Base-by-base conservation (phyloP, 2,888 invertebrate species). In the Drosophila mimetica region DNA sequence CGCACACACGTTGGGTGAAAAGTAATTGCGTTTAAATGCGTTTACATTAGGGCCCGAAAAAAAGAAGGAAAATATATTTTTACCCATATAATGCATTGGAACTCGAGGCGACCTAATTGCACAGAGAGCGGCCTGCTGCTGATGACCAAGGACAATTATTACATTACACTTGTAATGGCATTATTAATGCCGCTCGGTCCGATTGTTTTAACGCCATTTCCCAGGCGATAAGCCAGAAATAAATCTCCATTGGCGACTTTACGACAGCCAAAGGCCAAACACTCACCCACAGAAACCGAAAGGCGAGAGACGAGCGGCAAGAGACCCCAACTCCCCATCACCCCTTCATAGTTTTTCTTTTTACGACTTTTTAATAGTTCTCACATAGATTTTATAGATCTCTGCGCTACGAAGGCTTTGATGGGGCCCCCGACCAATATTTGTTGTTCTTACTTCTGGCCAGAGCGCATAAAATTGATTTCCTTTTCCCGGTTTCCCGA, bases 291-390 rank as follows among this genome's bases (percentile, higher is more conserved):
- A 28, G 14, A 59, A 57, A 30, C 30, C 3, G 20, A 18, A 8
- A 41, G 25, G 8, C 8, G 20, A 25, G 7, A 25, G 25, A 25
- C n/a, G n/a, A n/a, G n/a, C n/a, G 22, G 0, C 7, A 7, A 25
- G 7, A 25, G 25, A 7, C 8, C 25, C 39, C 22, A 22, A 14
- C 53, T 32, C 37, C 34, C 22, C 16, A 30, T 11, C 36, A 41
- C 39, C 48, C 30, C 42, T 51, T 37, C 18, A 30, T 36, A 50
- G 47, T 77, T 77, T 78, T 44, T 60, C 65, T 61, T 61, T 89
- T 90, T 90, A 90, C 89, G 88, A 84, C 87, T 88, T 90, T 90
- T 90, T 90, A 90, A 90, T 90, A 90, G 90, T 90, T 89, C 89
- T 89, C 90, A 90, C 90, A 89, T 88, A 77, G 77, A 81, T 84